Evolutionary conservation across 2,888 invertebrate species (phyloP), one percentile per base, ranked within the genome.

Genomic region (Heliconius ismenius): DNA sequence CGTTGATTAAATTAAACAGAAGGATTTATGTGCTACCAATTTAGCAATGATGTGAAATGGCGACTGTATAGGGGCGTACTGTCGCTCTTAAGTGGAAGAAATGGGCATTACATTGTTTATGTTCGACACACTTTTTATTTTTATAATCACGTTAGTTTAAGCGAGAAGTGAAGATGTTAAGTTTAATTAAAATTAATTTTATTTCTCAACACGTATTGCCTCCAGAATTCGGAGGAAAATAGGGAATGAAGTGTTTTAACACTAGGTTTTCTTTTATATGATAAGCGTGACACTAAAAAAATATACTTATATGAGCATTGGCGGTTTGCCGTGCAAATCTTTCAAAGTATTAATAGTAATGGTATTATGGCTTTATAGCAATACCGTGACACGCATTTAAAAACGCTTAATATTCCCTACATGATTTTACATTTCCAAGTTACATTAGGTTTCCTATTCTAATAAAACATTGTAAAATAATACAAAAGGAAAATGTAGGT

Each of bases 1-100:
- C 88, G 93, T 92, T 94, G 92, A 94, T 93, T 93, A 90, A 93
- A 94, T 93, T 93, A 93, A 92, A 92, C 85, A 88, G 90, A 86
- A 88, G 84, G 86, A 93, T 92, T 93, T 94, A 94, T 92, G 92
- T 88, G 84, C 82, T 86, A 87, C 89, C 92, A 92, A 93, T 93
- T 93, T 91, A 92, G 92, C 93, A 91, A 90, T 91, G 90, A 91
- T 88, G 88, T 89, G 88, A 90, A 92, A 90, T 91, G 88, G 90
- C 88, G 85, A 87, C 82, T 79, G 84, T 81, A 92, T 92, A 91
- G 91, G 92, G 92, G 92, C 88, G 84, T 85, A 83, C 81, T 81
- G 83, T 81, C 84, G 80, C 81, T 81, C 83, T 88, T 88, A 89
- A 91, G 86, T 91, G 89, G 86, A 82, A 85, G 84, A 87, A 86